Evolutionary conservation across 2,888 invertebrate species (phyloP), one percentile per base, ranked within the genome.

Genomic region (Thumatha senex): DNA sequence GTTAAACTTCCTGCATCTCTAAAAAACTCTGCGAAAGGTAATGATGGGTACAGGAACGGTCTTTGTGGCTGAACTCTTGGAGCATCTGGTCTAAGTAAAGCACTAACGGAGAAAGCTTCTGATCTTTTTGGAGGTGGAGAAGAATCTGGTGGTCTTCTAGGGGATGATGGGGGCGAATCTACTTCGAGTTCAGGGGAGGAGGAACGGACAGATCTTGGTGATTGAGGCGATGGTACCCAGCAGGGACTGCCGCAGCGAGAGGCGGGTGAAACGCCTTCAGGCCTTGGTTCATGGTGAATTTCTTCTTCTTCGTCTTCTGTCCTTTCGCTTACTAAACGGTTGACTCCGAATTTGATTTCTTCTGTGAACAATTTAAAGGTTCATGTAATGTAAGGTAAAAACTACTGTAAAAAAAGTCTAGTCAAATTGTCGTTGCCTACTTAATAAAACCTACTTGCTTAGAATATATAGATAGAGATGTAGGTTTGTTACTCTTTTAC

Each of bases 41-140:
- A 74, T 2, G 90, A 89, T 9, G 94, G 94, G 63, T 94, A 94
- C 7, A 94, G 71, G 65, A 94, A 93, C 1, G 94, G 94, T 74
- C 94, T 84, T 49, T 92, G 90, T 0, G 92, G 90, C 61, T 92
- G 93, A 5, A 92, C 92, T 80, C 93, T 90, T 14, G 94, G 96
- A 38, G 95, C 94, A 76, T 97, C 97, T 49, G 97, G 96, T 81
- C 96, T 92, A 41, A 97, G 83, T 33, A 97, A 87, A 0, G 97
- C 97, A 58, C 95, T 96, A 36, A 97, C 96, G 48, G 96, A 96
- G 83, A 97, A 97, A 18, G 95, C 93, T 85, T 96, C 96, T 11
- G 96, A 96, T 89, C 95, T 94, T 81, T 95, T 95, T 9, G 92
- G 85, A 63, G 92, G 81, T 51, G 91, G 84, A 0, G 90, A 87